Base-by-base conservation (phyloP, 1,140 invertebrate genomes). In the Octopus bimaculoides region DNA sequence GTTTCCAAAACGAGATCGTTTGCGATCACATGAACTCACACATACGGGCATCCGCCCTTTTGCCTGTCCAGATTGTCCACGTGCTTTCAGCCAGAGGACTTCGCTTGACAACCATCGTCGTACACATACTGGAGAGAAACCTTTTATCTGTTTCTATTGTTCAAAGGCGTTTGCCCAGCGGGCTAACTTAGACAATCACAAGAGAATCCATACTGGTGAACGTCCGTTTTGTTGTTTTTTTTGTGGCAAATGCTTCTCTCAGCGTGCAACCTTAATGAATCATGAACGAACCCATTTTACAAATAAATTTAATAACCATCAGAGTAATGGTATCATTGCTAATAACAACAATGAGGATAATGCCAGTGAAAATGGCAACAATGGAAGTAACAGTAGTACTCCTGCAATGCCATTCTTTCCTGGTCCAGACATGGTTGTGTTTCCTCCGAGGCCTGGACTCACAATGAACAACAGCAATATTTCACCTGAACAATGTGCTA, bases 181-280 rank as follows among this genome's bases (percentile, higher is more conserved):
- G 52, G 54, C 61, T 69, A 75, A 78, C 52, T 56, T 79, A 41
- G 75, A 75, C 69, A 82, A 82, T 9, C 82, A 82, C 54, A 75
- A 79, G 77, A 54, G 85, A 41, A 81, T 77, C 4, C 85, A 86
- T 76, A 82, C 82, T 10, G 84, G 85, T 3, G 85, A 86, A 54
- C 84, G 82, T 52, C 84, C 84, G 5, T 83, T 83, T 75, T n/a
- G 54, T 9, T 86, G 85, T 77, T 80, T 80, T 52, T 66, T 82
- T 12, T 85, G 85, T 84, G 85, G 85, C 9, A 78, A 82, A 14
- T 71, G 80, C 9, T 91, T 89, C 55, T 54, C 78, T 7, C 75
- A 54, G 53, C 80, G 73, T 20, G 97, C 96, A 81, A 97, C 97
- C 80, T 92, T 99, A 85, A 96, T 98, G 92, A 98, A 98, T 89